Conservation (phyloP, 2,113 vertebrate genomes). For the Mormyrus lacerda region DNA sequence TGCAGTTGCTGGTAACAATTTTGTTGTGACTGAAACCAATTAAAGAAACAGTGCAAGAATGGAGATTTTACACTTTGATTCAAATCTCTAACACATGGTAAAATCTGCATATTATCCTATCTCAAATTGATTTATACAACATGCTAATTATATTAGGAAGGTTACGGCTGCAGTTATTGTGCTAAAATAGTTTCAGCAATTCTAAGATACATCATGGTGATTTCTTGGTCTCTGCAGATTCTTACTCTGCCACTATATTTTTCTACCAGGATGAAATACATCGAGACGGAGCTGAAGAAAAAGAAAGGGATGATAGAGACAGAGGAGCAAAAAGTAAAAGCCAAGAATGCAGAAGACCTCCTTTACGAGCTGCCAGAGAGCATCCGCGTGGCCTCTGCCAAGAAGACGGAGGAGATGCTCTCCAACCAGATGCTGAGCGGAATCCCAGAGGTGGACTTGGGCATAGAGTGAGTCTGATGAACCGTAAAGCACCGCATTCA, state of each 20-base stretch:
- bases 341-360: conserved; percentile 87
- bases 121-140: neutral
- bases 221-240: neutral
- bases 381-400: conserved; percentile 88
- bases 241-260: neutral
- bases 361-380: conserved; percentile 90
- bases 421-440: conserved; percentile 99
- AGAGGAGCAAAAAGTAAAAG: conserved; percentile 83
- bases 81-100: neutral
- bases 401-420: conserved; percentile 96
- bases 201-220: neutral
- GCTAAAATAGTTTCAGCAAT: neutral
- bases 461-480: conserved; percentile 78
- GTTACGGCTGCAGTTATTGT: neutral
- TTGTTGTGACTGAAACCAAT: neutral
- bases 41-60: neutral
- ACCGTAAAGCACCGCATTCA: neutral
- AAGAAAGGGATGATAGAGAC: conserved; percentile 88
- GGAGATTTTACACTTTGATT: neutral
- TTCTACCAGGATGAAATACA: conserved; percentile 93
- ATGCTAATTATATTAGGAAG: neutral
- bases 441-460: conserved; percentile 93
- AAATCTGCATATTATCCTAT: neutral
- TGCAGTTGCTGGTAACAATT: neutral
- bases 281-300: conserved; percentile 96